Evolutionary conservation across 2,797 vertebrate genomes (phyloP).

Genomic region (Phyllotis vaccarum): DNA sequence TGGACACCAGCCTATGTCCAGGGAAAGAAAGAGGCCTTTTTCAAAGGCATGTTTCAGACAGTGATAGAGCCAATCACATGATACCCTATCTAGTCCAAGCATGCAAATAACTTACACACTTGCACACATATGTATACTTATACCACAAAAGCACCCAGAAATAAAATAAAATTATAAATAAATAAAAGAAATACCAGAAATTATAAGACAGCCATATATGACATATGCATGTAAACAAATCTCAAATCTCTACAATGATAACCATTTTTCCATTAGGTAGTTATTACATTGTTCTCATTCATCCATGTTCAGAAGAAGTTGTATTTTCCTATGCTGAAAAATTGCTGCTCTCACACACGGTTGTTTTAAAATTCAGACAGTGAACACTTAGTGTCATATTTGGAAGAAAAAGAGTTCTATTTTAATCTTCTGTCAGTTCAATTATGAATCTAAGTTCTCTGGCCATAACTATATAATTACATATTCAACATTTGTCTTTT

Average conservation of each 20-base stretch:
- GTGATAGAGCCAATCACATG: not conserved
- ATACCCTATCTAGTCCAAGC: not conserved
- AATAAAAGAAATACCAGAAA: not conserved
- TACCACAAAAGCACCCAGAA: not conserved
- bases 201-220: not conserved
- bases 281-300: not conserved
- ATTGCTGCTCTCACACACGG: not conserved
- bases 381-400: constrained; percentile 26
- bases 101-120: not conserved
- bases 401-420: constrained; percentile 36
- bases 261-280: not conserved
- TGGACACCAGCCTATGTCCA: not conserved
- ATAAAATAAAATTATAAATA: not conserved
- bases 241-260: constrained; percentile 7
- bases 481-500: constrained; percentile 66
- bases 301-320: not conserved
- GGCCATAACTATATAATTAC: constrained; percentile 38
- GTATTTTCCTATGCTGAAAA: constrained; percentile 1
- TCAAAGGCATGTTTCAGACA: not conserved
- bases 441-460: constrained; percentile 52
- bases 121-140: not conserved
- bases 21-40: not conserved
- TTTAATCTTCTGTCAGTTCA: constrained; percentile 44
- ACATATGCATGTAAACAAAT: not conserved
- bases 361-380: constrained; percentile 39